Base-by-base conservation (phyloP, 2,888 invertebrate genomes). In the Synanthedon vespiformis region DNA sequence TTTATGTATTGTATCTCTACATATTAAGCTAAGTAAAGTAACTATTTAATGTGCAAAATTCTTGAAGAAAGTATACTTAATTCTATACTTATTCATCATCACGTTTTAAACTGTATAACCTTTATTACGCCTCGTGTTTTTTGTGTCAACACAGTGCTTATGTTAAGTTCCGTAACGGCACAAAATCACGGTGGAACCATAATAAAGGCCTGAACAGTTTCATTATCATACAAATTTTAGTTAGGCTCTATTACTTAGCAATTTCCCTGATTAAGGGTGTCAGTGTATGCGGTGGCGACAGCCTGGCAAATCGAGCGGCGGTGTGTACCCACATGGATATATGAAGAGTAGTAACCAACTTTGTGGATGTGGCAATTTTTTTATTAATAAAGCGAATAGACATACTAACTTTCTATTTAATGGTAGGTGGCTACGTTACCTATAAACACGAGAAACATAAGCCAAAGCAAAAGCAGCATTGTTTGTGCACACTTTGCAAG, bases 271-370 rank as follows among this genome's bases (percentile, higher is more conserved):
- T 79, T 80, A 80, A 77, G 74, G 72, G 73, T 71, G 69, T 72
- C 66, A 63, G 55, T 63, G 62, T 71, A 65, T 64, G 64, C 68
- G 70, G 65, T 61, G 72, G 77, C 76, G 77, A 75, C 75, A 76
- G 74, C 68, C 72, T 72, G 78, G 79, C 73, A 81, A 83, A 84
- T 82, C 77, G 79, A 72, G 65, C 72, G 70, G 75, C 74, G 71
- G 69, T 67, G 63, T 59, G 60, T 64, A 60, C 57, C 34, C 60
- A 65, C 76, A 67, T 84, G 77, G 80, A 82, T 80, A 79, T 81
- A 44, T 12, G 2, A 44, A 44, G 14, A n/a, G 44, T n/a, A 14
- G n/a, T 6, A 44, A 44, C 44, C 14, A 12, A 44, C 44, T 6
- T 44, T 41, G 8, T 44, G 44, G 34, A 34, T 34, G 34, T 34